Percentiles rank a stretch among this genome's conserved stretches.
Evolutionary conservation across 2,797 vertebrate species (phyloP).

Genomic region (Phoxinus dragarum): DNA sequence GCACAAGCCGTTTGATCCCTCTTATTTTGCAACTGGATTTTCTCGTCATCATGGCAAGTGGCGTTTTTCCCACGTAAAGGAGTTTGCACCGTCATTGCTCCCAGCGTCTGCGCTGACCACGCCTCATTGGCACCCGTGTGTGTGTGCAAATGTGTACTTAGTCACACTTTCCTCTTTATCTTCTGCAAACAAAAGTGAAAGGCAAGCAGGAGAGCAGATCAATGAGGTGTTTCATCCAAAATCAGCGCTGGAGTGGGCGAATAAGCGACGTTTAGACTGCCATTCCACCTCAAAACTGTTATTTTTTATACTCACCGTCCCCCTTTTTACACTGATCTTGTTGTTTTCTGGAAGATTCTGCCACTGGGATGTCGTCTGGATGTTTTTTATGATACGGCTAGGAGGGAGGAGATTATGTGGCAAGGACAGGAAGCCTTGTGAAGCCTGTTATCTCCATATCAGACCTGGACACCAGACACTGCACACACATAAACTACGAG

Average conservation of each 20-base stretch:
- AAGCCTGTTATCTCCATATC: constrained; percentile 36
- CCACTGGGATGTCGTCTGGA: neutral
- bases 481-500: constrained; percentile 20
- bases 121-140: neutral
- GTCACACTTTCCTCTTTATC: constrained; percentile 25
- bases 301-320: constrained; percentile 8
- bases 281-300: neutral
- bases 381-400: neutral
- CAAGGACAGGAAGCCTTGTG: constrained; percentile 45
- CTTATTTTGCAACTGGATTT: constrained; percentile 25
- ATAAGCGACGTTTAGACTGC: neutral
- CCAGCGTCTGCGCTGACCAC: neutral
- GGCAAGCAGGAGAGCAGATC: constrained; percentile 11
- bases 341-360: constrained; percentile 23
- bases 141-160: constrained; percentile 15
- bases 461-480: constrained; percentile 25
- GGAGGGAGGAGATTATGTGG: constrained; percentile 35
- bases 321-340: constrained; percentile 10
- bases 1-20: neutral
- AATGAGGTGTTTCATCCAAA: constrained; percentile 39
- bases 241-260: neutral
- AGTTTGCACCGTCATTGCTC: neutral
- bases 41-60: neutral
- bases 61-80: neutral
- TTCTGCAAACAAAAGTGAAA: constrained; percentile 39